phyloP scores from a whole-genome alignment of 2,888 invertebrate species.

The Quadroppia sp. region DNA sequence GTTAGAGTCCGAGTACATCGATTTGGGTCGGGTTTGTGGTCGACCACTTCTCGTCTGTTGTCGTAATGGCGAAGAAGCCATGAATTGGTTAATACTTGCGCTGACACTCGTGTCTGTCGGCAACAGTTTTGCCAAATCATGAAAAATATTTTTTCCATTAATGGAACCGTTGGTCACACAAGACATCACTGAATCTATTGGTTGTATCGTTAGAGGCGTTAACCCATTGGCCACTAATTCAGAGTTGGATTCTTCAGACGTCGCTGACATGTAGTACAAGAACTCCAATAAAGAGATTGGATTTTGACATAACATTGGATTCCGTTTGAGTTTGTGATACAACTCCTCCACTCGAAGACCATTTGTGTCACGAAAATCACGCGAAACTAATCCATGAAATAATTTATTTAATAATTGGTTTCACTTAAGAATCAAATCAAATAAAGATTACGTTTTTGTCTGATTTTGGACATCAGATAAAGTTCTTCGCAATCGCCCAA shows the following conservation, averaged over 20 bases:
- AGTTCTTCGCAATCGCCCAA: slow-evolving; percentile 52
- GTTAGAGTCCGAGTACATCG: slow-evolving; percentile 30
- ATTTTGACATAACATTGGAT: slow-evolving; percentile 50
- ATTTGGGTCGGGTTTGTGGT: slow-evolving; percentile 13
- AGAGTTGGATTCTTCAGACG: not conserved
- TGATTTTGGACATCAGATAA: slow-evolving; percentile 52
- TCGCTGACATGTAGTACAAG: slow-evolving; percentile 50
- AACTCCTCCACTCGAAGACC: slow-evolving; percentile 54
- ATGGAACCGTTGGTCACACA: not conserved
- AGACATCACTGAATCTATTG: not conserved
- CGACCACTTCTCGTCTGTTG: not conserved
- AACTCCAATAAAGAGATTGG: slow-evolving; percentile 54
- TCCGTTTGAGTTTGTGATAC: slow-evolving; percentile 54
- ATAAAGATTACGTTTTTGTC: slow-evolving; percentile 51
- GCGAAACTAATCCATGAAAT: slow-evolving; percentile 49
- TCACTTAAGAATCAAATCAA: slow-evolving; percentile 7
- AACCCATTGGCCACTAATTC: slow-evolving; percentile 20
- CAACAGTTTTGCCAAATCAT: slow-evolving; percentile 32
- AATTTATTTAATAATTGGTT: not conserved
- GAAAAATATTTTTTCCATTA: slow-evolving; percentile 38
- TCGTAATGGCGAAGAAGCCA: not conserved
- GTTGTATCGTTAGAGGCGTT: slow-evolving; percentile 4
- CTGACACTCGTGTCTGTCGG: not conserved
- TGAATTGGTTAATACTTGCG: slow-evolving; percentile 29
- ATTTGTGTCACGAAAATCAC: slow-evolving; percentile 52